Base-by-base conservation (phyloP, 64 coral and sea anemone genomes). In the Porites lutea region DNA sequence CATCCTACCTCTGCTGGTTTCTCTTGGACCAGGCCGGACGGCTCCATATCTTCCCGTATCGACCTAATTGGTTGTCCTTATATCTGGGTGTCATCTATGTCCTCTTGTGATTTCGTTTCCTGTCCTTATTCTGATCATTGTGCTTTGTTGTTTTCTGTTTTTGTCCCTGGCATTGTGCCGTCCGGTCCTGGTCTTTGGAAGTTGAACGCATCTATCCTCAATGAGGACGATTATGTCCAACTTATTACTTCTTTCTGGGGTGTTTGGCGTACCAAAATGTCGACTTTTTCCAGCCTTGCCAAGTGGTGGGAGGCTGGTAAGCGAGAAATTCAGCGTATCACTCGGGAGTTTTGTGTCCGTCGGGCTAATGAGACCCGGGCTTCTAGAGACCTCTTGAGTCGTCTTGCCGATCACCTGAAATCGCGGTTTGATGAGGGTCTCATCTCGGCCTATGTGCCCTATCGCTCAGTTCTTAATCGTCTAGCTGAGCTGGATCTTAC, bases 271-370 rank as follows among this genome's bases (percentile, higher is more conserved):
- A 37, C 27, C 27, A 37, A 37, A 37, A 58, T 47, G 14, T 19
- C 37, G 3, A 1, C 19, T 22, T 95, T 78, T 66, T 9, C 59
- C 21, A 77, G 72, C 21, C 57, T 86, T 15, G 46, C 72, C 14
- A 86, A 84, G 6, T 95, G 93, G 88, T 95, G 93, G 93, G 88
- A 95, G 0, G 60, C 44, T 11, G 80, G 93, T 1, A 95, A 95
- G 13, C 2, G 9, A 2, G n/a, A 22, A 23, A n/a, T 90, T 0
- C 86, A 95, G 22, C 18, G 16, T 27, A 67, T 89, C 2, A 27
- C 80, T 20, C 77, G 69, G 13, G 1, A 54, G 5, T 81, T 69
- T 45, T 88, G 69, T 43, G 4, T 2, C 4, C 3, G 21, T 51
- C 46, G 55, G 0, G 22, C 48, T 14, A 7, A 0, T 3, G 18